phyloP scores from a whole-genome alignment of 2,113 vertebrate genomes.

The Taurulus bubalis region DNA sequence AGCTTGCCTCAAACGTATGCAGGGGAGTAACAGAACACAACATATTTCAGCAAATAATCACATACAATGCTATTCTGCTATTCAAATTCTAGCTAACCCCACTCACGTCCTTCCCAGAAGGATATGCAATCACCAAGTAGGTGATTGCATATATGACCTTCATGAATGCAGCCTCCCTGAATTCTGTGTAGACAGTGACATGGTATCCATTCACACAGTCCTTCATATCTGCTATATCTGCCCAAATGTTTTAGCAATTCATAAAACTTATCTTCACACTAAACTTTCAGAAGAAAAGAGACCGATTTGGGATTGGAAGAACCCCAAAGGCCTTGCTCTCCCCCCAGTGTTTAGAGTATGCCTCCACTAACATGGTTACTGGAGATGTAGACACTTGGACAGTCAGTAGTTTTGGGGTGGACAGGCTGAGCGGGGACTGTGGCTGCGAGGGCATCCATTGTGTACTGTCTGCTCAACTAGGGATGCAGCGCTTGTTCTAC shows the following conservation, averaged over 20 bases:
- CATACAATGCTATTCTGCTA: too few relatives aligned
- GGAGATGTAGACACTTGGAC: constrained; percentile 47
- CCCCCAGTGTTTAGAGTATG: constrained; percentile 13
- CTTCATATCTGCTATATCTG: neutral
- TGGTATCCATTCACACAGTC: neutral
- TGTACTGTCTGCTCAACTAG: constrained; percentile 29
- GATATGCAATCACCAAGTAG: neutral
- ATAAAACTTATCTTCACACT: neutral
- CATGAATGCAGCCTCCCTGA: neutral
- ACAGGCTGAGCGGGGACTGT: constrained; percentile 37
- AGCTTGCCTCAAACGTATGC: neutral
- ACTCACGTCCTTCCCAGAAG: neutral
- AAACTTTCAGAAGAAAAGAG: neutral
- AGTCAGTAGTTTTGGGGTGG: neutral
- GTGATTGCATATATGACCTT: neutral
- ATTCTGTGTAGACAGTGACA: neutral
- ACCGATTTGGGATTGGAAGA: neutral
- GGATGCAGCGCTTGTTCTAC: constrained; percentile 35
- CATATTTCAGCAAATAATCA: neutral
- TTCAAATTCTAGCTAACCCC: neutral
- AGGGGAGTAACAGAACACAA: neutral
- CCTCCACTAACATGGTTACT: constrained; percentile 7
- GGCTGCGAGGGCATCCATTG: constrained; percentile 49
- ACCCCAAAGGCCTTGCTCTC: constrained; percentile 14
- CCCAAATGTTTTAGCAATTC: neutral